These are phyloP conservation scores for Tragopan temminckii DNA, from an alignment of 2,797 vertebrate species.

Conservation along the genomic window DNA sequence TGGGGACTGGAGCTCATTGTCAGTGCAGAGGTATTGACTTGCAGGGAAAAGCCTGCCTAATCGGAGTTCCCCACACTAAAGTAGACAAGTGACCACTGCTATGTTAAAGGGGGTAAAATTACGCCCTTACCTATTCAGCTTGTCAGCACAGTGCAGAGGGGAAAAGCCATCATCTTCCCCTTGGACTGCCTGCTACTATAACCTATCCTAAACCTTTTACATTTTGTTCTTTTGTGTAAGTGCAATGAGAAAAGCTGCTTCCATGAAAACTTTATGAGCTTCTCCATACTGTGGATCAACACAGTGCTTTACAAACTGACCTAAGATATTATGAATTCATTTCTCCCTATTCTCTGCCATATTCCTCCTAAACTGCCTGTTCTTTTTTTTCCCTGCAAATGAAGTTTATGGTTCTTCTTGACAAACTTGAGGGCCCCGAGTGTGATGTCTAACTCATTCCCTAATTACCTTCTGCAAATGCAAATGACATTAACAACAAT, in stretches of 20 bases:
- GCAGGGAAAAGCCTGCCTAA: not conserved
- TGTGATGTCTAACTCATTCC: slow-evolving; percentile 27
- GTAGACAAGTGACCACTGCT: not conserved
- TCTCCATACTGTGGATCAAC: not conserved
- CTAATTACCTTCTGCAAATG: slow-evolving; percentile 71
- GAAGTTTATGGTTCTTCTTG: slow-evolving; percentile 46
- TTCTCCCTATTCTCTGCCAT: not conserved
- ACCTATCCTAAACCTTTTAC: not conserved
- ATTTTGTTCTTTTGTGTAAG: not conserved
- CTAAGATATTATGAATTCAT: not conserved
- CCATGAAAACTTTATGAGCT: not conserved
- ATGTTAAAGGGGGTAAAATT: not conserved
- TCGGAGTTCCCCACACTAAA: not conserved
- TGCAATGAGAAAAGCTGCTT: not conserved
- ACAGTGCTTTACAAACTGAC: not conserved
- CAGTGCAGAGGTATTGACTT: slow-evolving; percentile 1
- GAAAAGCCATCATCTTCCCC: not conserved
- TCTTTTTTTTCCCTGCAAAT: not conserved
- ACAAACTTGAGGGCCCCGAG: slow-evolving; percentile 41
- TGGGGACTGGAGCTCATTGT: slow-evolving; percentile 20
- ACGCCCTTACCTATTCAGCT: not conserved
- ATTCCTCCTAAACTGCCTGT: not conserved
- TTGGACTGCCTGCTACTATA: not conserved
- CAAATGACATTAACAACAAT: slow-evolving; percentile 69
- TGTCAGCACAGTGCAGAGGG: not conserved